Base-by-base conservation (phyloP, 2,797 vertebrate genomes). In the Aphelocoma californica region DNA sequence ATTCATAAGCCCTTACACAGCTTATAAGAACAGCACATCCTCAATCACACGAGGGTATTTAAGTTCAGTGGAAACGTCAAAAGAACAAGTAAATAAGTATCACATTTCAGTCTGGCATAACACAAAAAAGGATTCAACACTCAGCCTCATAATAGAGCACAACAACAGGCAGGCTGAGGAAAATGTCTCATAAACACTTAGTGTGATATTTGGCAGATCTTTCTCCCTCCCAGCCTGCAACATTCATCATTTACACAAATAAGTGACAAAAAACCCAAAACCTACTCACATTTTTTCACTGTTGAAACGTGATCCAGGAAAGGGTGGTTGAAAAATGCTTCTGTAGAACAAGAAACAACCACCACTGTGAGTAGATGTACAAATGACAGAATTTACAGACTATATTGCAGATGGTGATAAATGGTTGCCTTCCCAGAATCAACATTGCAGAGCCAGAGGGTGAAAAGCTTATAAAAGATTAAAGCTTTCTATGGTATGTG, bases 201-300 rank as follows among this genome's bases (percentile, higher is more conserved):
- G 66, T 28, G 40, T 58, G 74, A 31, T 50, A 61, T 64, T 57
- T 70, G 73, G 90, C 80, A 81, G 54, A 60, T 60, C 40, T 2
- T 77, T 40, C 60, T 74, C 66, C 3, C 1, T 57, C 80, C 51
- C 47, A 89, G 58, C 29, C 38, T 19, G 6, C 25, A 84, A 56
- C 57, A 58, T 69, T 61, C 53, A 91, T 61, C 65, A 71, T 60
- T 94, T 70, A 92, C 38, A 82, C n/a, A 75, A 86, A 28, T 71
- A 95, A 86, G 38, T 42, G 36, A 4, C 64, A 92, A 95, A 93
- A 51, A 42, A 50, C 6, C n/a, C 23, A 51, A 56, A 42, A 81
- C 69, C 21, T 84, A 95, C 99, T 99, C 96, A 99, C 99, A 99
- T 98, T 99, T 99, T 97, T 99, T 99, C 51, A 99, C 98, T 72